Evolutionary conservation across 1,140 invertebrate species (phyloP).

Genomic region (Caerostris extrusa): DNA sequence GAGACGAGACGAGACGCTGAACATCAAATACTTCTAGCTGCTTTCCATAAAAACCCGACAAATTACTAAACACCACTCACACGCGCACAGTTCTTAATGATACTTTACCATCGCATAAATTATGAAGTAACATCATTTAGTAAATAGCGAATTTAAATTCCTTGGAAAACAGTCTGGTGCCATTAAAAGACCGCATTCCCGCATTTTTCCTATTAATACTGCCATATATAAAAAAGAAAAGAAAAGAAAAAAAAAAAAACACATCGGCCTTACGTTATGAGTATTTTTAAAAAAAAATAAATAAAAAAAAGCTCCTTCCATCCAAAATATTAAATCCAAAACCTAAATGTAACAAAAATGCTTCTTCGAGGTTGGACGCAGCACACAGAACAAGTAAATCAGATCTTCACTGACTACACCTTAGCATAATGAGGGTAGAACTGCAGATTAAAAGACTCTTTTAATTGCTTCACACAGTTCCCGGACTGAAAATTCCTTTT

Average conservation of each 20-base stretch:
- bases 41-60: background rate
- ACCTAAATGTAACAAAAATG: background rate
- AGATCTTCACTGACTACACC: conserved; percentile 55
- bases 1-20: background rate
- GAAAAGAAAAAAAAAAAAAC: background rate
- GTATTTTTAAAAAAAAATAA: background rate
- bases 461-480: conserved; percentile 71
- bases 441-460: conserved; percentile 68
- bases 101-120: conserved; percentile 17
- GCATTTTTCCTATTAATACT: background rate
- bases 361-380: background rate
- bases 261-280: background rate
- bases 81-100: background rate
- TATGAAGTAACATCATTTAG: conserved; percentile 24
- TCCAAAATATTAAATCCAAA: background rate
- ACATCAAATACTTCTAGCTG: background rate
- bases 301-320: background rate
- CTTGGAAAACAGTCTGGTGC: background rate
- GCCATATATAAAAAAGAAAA: background rate
- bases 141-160: conserved; percentile 53
- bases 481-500: conserved; percentile 40
- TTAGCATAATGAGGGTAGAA: conserved; percentile 59
- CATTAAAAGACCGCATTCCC: conserved; percentile 21
- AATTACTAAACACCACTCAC: background rate
- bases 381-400: conserved; percentile 44